Base-by-base conservation (phyloP, 2,113 vertebrate species). In the Pluvianellus socialis region DNA sequence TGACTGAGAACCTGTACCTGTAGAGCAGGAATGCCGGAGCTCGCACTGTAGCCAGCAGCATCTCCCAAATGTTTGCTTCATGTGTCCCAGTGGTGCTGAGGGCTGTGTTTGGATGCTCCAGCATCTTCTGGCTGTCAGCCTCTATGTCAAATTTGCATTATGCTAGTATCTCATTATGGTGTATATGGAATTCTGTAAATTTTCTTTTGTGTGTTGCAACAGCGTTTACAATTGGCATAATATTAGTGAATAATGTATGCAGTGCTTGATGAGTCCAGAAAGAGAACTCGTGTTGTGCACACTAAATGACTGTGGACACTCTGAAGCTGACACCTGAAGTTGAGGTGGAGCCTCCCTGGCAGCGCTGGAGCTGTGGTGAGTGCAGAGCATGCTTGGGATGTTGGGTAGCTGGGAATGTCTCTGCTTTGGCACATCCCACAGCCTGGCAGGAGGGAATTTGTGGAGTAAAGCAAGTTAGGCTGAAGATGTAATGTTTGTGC, bases 11-110 rank as follows among this genome's bases (percentile, higher is more conserved):
- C 24, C 27, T 15, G 4, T 27, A 35, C 9, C 10, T 65, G 1
- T 1, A 32, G 44, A 7, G 4, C 11, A 62, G 32, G 35, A 75
- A 35, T 32, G 14, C 0, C 0, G 67, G 62, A 42, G 58, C 58
- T 88, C 24, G 5, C 22, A 0, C 22, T 56, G n/a, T n/a, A 62
- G 26, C 33, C 32, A 47, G 23, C 20, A 76, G 15, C 12, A 21
- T 76, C 74, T 92, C 93, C 24, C 22, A 66, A 1, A 61, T 8
- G 0, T 73, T 85, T 75, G 9, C 24, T 38, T 63, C 7, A 28
- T 75, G 19, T 75, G 45, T 82, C 49, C 35, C 14, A 6, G 13
- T 70, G 45, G 33, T 86, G 49, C 45, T n/a, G 18, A 19, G 62
- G 45, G 14, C 33, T 77, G 19, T 44, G 22, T 85, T 85, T 71